phyloP scores from a whole-genome alignment of 2,113 vertebrate species.

The Actinemys pallida region DNA sequence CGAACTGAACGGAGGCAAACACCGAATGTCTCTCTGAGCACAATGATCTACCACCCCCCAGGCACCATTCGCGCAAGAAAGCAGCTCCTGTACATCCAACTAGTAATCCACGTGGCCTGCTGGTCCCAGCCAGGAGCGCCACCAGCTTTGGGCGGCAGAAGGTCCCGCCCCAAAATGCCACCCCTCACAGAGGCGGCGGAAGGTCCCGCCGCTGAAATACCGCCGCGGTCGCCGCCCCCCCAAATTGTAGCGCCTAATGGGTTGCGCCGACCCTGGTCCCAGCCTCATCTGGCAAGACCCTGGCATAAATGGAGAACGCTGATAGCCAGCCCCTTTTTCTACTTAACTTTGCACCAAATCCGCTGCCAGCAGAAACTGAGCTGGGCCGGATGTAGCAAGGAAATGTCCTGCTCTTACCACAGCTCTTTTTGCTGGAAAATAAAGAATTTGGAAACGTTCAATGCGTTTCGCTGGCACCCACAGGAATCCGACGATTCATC shows the following conservation, averaged over 20 bases:
- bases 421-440: background rate
- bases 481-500: background rate
- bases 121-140: too few species aligned
- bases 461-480: background rate
- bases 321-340: background rate
- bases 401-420: background rate
- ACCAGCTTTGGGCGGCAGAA: too few species aligned
- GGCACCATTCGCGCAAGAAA: background rate
- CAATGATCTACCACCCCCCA: rapidly evolving
- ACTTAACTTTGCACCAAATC: background rate
- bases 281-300: too few species aligned
- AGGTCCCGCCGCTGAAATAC: too few species aligned
- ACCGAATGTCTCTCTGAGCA: background rate
- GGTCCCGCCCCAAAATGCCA: too few species aligned
- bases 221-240: too few species aligned
- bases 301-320: too few species aligned
- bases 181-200: too few species aligned
- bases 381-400: background rate
- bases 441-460: background rate
- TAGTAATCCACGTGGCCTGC: too few species aligned
- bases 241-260: too few species aligned
- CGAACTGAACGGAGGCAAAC: background rate
- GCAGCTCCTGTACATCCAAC: too few species aligned
- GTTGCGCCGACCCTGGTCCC: too few species aligned
- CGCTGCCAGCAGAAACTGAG: background rate